Evolutionary conservation across 2,797 vertebrate genomes (phyloP), one percentile per base, ranked within the genome.

Genomic region (Alosa sapidissima): DNA sequence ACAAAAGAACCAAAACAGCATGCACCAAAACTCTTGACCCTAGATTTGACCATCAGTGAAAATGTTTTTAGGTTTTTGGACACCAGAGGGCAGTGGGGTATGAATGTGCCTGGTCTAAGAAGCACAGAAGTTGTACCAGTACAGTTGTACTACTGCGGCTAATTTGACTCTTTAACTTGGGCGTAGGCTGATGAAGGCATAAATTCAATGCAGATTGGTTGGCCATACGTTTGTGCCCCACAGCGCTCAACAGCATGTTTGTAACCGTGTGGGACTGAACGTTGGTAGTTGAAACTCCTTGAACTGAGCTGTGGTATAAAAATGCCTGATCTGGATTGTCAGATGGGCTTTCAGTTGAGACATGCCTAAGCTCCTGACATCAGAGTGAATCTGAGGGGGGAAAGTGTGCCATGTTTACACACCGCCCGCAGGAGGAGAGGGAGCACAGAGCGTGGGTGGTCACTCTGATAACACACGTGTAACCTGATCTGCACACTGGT

Each of bases 341-440:
- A 47, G 28, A 47, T 78, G 72, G 16, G 16, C 5, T 19, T 19
- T 47, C 1, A 78, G 72, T 47, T 78, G 14, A 78, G 45, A 78
- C 14, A 78, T 19, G 72, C 72, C 72, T 47, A 47, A 47, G 11
- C 68, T 36, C 33, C 68, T 41, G 14, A 14, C 68, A 45, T 16
- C 41, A 47, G 72, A 47, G 41, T 19, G 68, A 3, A 75, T 75
- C 68, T 78, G 72, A 78, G 41, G 72, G 16, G 72, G 41, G 7
- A 47, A 47, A 16, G 72, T 72, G 65, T 78, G 72, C 72, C 28
- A 47, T 78, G 72, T 78, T 78, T 47, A 47, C 72, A 78, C 72
- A 78, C 5, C 41, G 21, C 5, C 36, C 41, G 0, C 68, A 21
- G 72, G 72, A 78, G 72, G 6, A 10, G 72, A 78, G 16, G 54